Conservation (phyloP, 2,888 invertebrate species). For the Ernsta delagoae region DNA sequence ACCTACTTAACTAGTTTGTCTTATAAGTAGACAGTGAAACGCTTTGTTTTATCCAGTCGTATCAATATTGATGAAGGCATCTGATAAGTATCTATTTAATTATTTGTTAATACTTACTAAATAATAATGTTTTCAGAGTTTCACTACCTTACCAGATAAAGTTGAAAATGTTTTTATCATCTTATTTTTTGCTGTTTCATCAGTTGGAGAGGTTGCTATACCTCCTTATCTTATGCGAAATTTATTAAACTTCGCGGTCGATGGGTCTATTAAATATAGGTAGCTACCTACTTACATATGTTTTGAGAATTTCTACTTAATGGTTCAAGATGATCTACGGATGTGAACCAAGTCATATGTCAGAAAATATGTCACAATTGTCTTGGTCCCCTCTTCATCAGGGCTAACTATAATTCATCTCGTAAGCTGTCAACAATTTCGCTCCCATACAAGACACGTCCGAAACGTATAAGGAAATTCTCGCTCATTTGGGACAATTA, state of each 20-base stretch:
- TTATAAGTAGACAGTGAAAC: neutral
- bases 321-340: constrained; percentile 14
- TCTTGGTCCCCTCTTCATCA: constrained; percentile 33
- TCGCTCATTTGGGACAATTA: constrained; percentile 24
- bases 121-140: too few species aligned
- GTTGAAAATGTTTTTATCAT: too few species aligned
- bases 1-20: constrained; percentile 1
- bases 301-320: constrained; percentile 1
- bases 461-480: constrained; percentile 36
- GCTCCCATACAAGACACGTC: constrained; percentile 21
- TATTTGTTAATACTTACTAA: too few species aligned
- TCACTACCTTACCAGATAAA: too few species aligned
- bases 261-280: neutral
- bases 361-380: constrained; percentile 33
- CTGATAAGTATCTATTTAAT: too few species aligned
- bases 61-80: too few species aligned
- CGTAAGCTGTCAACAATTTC: constrained; percentile 39
- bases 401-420: constrained; percentile 43
- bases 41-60: too few species aligned
- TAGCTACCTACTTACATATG: too few species aligned
- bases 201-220: too few species aligned
- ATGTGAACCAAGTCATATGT: constrained; percentile 27
- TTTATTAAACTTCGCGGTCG: constrained; percentile 9
- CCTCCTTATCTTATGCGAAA: too few species aligned
- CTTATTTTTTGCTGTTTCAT: too few species aligned